Conservation (phyloP, 2,113 vertebrate genomes). For the Pelobates fuscus region DNA sequence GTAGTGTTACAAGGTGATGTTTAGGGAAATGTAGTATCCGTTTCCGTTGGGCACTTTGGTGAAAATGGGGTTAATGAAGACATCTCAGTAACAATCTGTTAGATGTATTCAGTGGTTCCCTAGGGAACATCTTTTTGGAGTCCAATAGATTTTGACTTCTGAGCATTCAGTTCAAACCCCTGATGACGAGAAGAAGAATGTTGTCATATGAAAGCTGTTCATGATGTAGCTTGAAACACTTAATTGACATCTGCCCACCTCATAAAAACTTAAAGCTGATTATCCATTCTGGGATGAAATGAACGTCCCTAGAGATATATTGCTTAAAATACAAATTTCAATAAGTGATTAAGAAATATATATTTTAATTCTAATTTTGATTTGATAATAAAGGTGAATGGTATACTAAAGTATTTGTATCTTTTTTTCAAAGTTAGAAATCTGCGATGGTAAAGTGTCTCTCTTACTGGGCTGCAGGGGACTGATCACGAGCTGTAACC, state of each 20-base stretch:
- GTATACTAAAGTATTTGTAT: no score
- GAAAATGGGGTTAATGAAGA: conserved; percentile 38
- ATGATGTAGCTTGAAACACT: conserved; percentile 21
- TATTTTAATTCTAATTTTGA: not conserved
- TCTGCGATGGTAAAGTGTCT: no score
- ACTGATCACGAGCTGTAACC: no score
- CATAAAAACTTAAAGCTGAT: conserved; percentile 34
- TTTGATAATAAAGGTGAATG: no score
- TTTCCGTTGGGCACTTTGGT: not conserved
- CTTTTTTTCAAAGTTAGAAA: no score
- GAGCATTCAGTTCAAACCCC: conserved; percentile 30
- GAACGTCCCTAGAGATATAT: not conserved
- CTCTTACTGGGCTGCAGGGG: no score
- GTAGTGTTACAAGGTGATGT: no score
- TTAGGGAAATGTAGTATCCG: not conserved
- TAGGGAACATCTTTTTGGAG: not conserved
- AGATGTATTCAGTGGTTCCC: conserved; percentile 16
- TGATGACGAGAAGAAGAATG: conserved; percentile 25
- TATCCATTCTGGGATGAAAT: not conserved
- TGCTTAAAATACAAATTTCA: no score
- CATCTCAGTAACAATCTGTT: conserved; percentile 23
- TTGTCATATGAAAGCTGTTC: conserved; percentile 46
- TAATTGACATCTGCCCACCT: conserved; percentile 36
- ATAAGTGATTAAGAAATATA: not conserved
- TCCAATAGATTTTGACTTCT: conserved; percentile 32